Conservation (phyloP, 2,797 vertebrate species). For the Novumbra hubbsi region DNA sequence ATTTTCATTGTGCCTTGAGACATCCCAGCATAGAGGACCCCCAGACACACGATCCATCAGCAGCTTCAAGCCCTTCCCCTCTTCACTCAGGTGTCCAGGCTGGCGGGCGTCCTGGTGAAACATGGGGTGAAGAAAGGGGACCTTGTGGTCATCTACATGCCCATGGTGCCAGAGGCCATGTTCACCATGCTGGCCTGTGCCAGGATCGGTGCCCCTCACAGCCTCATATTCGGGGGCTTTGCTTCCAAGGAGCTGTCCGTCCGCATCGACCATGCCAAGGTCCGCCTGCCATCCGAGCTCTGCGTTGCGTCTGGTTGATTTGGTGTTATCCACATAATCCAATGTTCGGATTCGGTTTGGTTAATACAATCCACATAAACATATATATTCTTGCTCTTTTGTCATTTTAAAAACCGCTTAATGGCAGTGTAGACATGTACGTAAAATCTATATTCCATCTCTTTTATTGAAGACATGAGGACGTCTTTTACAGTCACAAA, state of each 20-base stretch:
- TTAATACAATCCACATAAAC: not conserved
- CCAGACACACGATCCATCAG: not conserved
- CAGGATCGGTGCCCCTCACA: constrained; percentile 92
- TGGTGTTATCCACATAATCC: not conserved
- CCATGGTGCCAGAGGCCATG: constrained; percentile 96
- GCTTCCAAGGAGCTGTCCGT: constrained; percentile 90
- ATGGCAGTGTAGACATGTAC: not conserved
- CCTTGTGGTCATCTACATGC: constrained; percentile 97
- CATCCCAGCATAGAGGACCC: not conserved
- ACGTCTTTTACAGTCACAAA: not conserved
- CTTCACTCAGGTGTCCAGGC: constrained; percentile 78
- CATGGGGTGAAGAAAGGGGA: constrained; percentile 87
- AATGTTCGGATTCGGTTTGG: too few species aligned
- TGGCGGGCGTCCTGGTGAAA: constrained; percentile 89
- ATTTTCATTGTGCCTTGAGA: not conserved
- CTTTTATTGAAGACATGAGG: not conserved
- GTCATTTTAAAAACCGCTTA: not conserved
- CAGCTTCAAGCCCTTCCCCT: not conserved
- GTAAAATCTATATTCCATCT: not conserved
- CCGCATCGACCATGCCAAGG: constrained; percentile 93
- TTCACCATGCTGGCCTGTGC: constrained; percentile 94
- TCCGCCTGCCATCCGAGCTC: constrained; percentile 49
- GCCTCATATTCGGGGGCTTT: constrained; percentile 97
- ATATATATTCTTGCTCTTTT: not conserved
- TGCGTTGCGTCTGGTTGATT: not conserved